Evolutionary conservation across 2,888 invertebrate genomes (phyloP), one percentile per base, ranked within the genome.

Genomic region (Notocelia uddmanniana): DNA sequence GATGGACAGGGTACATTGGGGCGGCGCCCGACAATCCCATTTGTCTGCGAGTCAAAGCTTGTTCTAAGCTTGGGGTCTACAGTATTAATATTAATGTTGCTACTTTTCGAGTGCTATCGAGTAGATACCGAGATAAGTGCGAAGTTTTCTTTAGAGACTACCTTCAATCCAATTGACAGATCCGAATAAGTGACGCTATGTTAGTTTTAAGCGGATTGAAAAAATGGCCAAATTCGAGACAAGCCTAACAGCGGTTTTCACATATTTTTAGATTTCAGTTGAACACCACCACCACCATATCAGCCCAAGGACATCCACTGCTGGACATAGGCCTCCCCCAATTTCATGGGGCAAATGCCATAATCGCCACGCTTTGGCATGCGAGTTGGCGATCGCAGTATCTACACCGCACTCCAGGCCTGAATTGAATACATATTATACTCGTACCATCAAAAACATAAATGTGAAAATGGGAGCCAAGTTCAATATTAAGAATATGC

Each of bases 21-120:
- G 21, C n/a, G 62, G 62, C 67, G 8, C 31, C 8, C 13, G 31
- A 18, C 21, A 57, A 72, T 37, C 23, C 72, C 57, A 68, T 72
- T 72, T 67, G 67, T 72, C 62, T 72, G 62, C 23, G 50, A 68
- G 55, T 68, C 67, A 21, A 67, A 67, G 68, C 59, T 62, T 26
- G 66, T 71, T 72, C 68, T 69, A 60, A 74, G 74, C 50, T 64
- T 68, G 34, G 69, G 73, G 70, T 75, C 73, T 71, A 70, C 59
- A 50, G 73, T 69, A 76, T 76, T 76, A 76, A 76, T 76, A 76
- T 76, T 76, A 76, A 76, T 76, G 76, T 68, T 59, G 75, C 75
- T 73, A 76, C 75, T 76, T 76, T 75, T 75, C 68, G 73, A 75
- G 69, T 72, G 64, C 71, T 68, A 74, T 74, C 72, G 66, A 74